Evolutionary conservation across 1,140 invertebrate species (phyloP).

Genomic region (Tetragnatha versicolor): DNA sequence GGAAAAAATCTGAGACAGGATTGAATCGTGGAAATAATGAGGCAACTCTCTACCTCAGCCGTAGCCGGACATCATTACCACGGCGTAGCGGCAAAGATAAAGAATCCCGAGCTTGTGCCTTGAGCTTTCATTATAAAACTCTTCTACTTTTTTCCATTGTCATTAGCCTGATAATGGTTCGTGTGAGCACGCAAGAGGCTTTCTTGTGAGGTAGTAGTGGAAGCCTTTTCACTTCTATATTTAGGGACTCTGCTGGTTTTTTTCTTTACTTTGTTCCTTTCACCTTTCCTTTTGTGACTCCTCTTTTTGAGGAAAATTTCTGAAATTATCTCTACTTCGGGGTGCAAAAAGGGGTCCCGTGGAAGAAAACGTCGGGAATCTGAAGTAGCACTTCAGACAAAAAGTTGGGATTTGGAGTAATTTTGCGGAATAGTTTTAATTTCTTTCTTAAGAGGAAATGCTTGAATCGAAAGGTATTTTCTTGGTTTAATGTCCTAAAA

Average conservation of each 20-base stretch:
- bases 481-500: too few relatives aligned
- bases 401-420: too few relatives aligned
- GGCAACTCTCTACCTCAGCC: conserved; percentile 28
- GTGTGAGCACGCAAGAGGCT: conserved; percentile 12
- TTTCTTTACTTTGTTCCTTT: neutral
- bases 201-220: neutral
- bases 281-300: neutral
- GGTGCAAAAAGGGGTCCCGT: neutral
- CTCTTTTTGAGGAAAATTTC: conserved; percentile 1
- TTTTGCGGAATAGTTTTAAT: too few relatives aligned
- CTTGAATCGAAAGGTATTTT: too few relatives aligned
- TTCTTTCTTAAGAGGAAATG: too few relatives aligned
- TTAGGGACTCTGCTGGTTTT: conserved; percentile 1
- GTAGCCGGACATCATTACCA: conserved; percentile 13
- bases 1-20: neutral
- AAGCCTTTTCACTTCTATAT: conserved; percentile 21
- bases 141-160: conserved; percentile 32
- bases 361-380: too few relatives aligned
- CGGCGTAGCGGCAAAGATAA: conserved; percentile 4
- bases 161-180: conserved; percentile 38
- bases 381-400: too few relatives aligned
- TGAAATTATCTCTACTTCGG: neutral
- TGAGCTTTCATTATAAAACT: conserved; percentile 37
- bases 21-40: conserved; percentile 11
- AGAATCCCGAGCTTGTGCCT: conserved; percentile 13